phyloP scores from a whole-genome alignment of 2,797 vertebrate genomes.

The Enteromius thamalakanensis region DNA sequence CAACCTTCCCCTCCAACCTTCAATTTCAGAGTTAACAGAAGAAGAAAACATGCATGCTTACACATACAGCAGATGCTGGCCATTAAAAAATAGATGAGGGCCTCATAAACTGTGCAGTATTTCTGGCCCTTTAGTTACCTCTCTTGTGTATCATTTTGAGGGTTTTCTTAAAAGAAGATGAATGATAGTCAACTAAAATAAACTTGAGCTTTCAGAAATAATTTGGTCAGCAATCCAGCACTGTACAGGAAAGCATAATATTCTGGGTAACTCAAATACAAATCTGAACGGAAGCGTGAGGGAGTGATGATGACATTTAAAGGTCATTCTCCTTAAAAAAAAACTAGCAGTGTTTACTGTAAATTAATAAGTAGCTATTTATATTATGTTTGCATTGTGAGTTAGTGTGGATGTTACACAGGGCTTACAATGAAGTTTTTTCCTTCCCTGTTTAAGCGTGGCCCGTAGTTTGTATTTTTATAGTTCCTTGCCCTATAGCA shows the following conservation, averaged over 20 bases:
- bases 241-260: not conserved
- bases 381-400: not conserved
- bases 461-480: not conserved
- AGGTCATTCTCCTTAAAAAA: not conserved
- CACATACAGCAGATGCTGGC: not conserved
- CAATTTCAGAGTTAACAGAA: not conserved
- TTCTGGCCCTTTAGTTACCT: not conserved
- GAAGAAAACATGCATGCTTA: not conserved
- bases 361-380: not conserved
- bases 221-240: not conserved
- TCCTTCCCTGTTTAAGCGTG: not conserved
- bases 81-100: constrained; percentile 1
- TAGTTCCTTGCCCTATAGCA: not conserved
- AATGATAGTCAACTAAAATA: not conserved
- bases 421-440: not conserved
- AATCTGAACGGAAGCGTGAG: not conserved
- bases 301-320: not conserved
- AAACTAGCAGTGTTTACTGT: not conserved
- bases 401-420: not conserved
- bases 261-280: not conserved
- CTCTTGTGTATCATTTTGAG: not conserved
- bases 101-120: not conserved
- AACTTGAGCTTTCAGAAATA: not conserved
- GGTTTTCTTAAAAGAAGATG: constrained; percentile 6
- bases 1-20: constrained; percentile 31